Conservation (phyloP, 1,140 invertebrate genomes). For the Zaprionus inermis region DNA sequence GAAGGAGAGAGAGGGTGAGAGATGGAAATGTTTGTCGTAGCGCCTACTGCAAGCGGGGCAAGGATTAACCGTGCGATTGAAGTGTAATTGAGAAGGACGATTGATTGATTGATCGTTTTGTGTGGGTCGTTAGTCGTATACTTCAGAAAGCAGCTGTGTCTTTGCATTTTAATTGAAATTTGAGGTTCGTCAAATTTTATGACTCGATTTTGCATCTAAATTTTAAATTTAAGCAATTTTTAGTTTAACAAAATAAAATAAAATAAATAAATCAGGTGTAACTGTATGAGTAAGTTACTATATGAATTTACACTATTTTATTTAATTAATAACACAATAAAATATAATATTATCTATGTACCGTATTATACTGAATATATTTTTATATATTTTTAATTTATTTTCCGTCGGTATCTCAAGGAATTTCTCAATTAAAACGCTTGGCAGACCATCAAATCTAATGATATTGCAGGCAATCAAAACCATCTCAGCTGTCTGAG, state of each 20-base stretch:
- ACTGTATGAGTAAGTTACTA: too few species aligned
- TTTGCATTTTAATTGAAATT: not conserved
- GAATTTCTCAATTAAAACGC: slow-evolving; percentile 68
- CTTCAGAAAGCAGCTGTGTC: not conserved
- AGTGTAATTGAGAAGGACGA: slow-evolving; percentile 48
- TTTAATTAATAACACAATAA: too few species aligned
- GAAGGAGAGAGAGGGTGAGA: too few species aligned
- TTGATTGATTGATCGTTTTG: slow-evolving; percentile 58
- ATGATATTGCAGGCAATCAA: slow-evolving; percentile 58
- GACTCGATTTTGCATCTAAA: not conserved
- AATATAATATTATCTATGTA: too few species aligned
- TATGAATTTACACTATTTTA: too few species aligned
- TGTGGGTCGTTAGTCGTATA: slow-evolving; percentile 43
- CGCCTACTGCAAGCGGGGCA: slow-evolving; percentile 38
- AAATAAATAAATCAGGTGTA: too few species aligned
- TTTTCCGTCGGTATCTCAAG: not conserved
- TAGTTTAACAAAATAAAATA: not conserved
- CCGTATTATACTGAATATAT: too few species aligned
- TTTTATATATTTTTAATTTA: too few species aligned
- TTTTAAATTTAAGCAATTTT: not conserved
- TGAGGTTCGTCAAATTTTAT: not conserved
- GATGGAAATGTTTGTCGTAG: slow-evolving; percentile 51
- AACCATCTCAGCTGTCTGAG: slow-evolving; percentile 37
- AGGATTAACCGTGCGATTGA: slow-evolving; percentile 60
- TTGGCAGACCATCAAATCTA: slow-evolving; percentile 72